Evolutionary conservation across 1,140 invertebrate species (phyloP), one percentile per base, ranked within the genome.

Genomic region (Hetaerina americana): DNA sequence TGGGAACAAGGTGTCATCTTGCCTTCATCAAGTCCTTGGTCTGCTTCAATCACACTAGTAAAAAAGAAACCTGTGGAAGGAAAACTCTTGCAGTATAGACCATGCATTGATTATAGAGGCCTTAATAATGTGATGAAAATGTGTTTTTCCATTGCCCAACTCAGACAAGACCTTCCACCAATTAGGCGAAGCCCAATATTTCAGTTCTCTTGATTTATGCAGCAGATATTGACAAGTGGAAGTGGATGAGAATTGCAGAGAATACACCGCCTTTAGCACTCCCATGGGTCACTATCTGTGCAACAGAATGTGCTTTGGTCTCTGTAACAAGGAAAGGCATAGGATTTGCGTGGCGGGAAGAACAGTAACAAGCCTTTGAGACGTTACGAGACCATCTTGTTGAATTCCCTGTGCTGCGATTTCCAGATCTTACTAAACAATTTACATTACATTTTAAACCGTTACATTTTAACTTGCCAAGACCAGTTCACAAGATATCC

Each of bases 161-260:
- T 8, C 18, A 18, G 31, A 6, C n/a, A n/a, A n/a, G n/a, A n/a
- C n/a, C n/a, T n/a, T n/a, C n/a, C n/a, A n/a, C n/a, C n/a, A n/a
- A n/a, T n/a, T n/a, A n/a, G n/a, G n/a, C n/a, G n/a, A n/a, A n/a
- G n/a, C n/a, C n/a, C n/a, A n/a, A n/a, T n/a, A n/a, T n/a, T n/a
- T n/a, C n/a, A n/a, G n/a, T n/a, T n/a, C n/a, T n/a, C n/a, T n/a
- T n/a, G n/a, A n/a, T n/a, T n/a, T n/a, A n/a, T n/a, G n/a, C n/a
- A n/a, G n/a, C n/a, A n/a, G 73, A 18, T 76, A 72, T 29, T 71
- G 71, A 66, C 74, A 75, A 72, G 27, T 73, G 1, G 26, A 49
- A 67, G 31, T 75, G 24, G 26, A 72, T 8, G 31, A 40, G 18
- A 18, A 40, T 8, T 8, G 18, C 18, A 40, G 31, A 18, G 18